Evolutionary conservation across 2,888 invertebrate species (phyloP), one percentile per base, ranked within the genome.

Genomic region (Athalia cordata): DNA sequence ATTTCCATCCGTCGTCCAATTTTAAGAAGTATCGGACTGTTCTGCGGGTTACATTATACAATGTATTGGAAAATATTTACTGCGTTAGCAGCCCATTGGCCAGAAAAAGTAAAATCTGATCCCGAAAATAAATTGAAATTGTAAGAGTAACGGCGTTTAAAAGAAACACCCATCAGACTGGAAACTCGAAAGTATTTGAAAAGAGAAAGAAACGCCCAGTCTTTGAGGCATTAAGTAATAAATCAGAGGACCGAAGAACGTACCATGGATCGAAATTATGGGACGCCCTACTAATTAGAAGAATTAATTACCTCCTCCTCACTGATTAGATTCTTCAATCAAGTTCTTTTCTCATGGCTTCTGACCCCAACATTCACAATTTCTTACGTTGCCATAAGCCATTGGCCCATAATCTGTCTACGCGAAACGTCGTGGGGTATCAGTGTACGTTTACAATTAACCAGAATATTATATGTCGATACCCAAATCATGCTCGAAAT

Each of bases 251-350:
- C 15, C 50, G 75, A 75, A 72, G 29, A 29, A 29, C 29, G 29
- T 6, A n/a, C 75, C 75, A 75, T 75, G 75, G 75, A 61, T 75
- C 62, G 49, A 50, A 75, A 75, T 75, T 50, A 75, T 62, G 62
- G 75, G 52, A 75, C 75, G 75, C 49, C 52, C 52, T 64, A 47
- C 75, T 75, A 75, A 75, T 75, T 75, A 75, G 75, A 75, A 75
- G 75, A 75, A 75, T 75, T 75, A 75, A 75, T 75, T 75, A 62
- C 72, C 75, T 75, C 47, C 50, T 8, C 62, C 52, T 64, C 43
- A 29, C 50, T 75, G 50, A 49, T 50, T 50, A 50, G 62, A 75
- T 75, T 75, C 75, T 75, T 75, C 49, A 75, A 75, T 62, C 75
- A 75, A 62, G 50, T 13, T 64, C 29, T 15, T 50, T 29, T 61